phyloP scores from a whole-genome alignment of 2,113 vertebrate genomes.

The Scomber colias region DNA sequence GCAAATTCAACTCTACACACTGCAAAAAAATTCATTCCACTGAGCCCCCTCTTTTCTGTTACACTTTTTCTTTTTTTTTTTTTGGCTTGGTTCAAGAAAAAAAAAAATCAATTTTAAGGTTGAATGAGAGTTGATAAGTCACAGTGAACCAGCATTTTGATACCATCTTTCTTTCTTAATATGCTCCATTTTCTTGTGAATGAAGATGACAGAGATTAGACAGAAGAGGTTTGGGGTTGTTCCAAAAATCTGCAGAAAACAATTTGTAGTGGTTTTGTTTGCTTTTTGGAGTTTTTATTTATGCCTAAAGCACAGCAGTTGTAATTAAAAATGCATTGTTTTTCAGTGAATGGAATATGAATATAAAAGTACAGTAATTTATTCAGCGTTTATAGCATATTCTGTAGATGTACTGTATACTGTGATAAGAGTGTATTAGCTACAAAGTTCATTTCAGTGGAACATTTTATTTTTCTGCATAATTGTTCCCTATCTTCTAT shows the following conservation, averaged over 20 bases:
- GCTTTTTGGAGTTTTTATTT: constrained; percentile 1
- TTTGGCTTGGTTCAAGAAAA: constrained; percentile 26
- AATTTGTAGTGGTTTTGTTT: not conserved
- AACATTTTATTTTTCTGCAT: constrained; percentile 1
- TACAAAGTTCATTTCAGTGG: not conserved
- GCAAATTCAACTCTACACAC: constrained; percentile 28
- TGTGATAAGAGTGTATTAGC: not conserved
- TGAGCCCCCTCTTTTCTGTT: not conserved
- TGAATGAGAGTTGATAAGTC: constrained; percentile 41
- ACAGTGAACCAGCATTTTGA: constrained; percentile 27
- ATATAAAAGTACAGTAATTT: constrained; percentile 11
- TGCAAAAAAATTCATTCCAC: constrained; percentile 26
- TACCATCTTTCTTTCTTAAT: constrained; percentile 25
- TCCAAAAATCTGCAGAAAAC: constrained; percentile 26
- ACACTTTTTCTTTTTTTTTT: constrained; percentile 9
- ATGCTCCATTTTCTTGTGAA: constrained; percentile 21
- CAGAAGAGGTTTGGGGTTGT: constrained; percentile 1
- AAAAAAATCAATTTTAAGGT: constrained; percentile 55
- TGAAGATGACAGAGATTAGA: constrained; percentile 11
- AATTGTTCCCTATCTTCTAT: not conserved
- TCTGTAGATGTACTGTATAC: not conserved
- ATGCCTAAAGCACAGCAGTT: not conserved
- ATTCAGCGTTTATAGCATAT: not conserved
- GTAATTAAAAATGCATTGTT: not conserved
- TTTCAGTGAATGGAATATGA: not conserved